These are phyloP conservation scores for Canis aureus DNA, from an alignment of 2,113 vertebrate genomes.

Conservation along the genomic window DNA sequence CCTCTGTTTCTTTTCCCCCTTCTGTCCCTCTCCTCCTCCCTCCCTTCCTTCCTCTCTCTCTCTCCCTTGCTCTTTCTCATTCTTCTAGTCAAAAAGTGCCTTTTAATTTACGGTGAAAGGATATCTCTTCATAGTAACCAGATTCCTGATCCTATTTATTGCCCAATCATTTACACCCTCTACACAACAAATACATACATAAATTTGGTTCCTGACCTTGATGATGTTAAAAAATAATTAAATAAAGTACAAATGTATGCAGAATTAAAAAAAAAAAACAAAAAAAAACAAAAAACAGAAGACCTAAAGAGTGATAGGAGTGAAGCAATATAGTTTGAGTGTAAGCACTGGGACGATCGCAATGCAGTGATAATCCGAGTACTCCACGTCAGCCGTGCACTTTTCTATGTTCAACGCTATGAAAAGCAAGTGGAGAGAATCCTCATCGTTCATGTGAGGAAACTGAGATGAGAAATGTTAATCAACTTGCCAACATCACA, in stretches of 20 bases:
- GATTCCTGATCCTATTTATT: background rate
- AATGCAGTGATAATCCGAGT: background rate
- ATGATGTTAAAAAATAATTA: background rate
- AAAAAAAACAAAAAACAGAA: background rate
- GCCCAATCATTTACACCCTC: background rate
- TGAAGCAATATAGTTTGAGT: background rate
- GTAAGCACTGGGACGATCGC: background rate
- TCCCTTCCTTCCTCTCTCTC: too few relatives aligned
- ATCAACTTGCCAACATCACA: background rate
- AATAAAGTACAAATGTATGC: background rate
- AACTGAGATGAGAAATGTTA: background rate
- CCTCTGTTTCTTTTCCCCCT: background rate
- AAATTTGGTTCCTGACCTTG: background rate
- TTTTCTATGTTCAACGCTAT: background rate
- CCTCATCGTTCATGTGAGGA: background rate
- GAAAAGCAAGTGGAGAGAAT: background rate
- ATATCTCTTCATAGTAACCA: background rate
- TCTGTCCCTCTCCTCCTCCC: background rate
- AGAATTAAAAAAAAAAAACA: background rate
- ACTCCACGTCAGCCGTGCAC: background rate
- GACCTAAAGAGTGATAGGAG: background rate
- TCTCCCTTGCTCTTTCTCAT: background rate
- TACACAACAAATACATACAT: background rate
- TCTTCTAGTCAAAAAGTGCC: background rate
- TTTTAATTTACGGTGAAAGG: background rate